These are phyloP conservation scores for Aphaenogaster floridana DNA, from an alignment of 1,140 invertebrate species.

Conservation along the genomic window DNA sequence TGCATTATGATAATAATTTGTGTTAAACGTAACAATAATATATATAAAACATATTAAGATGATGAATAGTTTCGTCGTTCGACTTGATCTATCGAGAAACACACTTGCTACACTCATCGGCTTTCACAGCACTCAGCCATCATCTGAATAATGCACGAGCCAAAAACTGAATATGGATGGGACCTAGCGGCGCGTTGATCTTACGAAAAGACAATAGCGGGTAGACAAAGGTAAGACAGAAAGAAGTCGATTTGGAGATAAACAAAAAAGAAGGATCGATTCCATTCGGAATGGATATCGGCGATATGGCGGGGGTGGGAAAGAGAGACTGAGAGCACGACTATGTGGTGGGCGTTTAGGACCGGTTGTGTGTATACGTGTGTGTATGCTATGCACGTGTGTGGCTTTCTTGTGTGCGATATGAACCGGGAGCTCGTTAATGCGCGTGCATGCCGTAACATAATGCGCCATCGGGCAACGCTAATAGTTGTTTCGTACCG, in stretches of 20 bases:
- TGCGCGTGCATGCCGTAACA: conserved; percentile 73
- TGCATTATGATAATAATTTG: neutral
- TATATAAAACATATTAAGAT: neutral
- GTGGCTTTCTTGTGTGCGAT: conserved; percentile 55
- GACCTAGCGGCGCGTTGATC: conserved; percentile 19
- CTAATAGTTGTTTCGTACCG: conserved; percentile 80
- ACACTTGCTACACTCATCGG: conserved; percentile 25
- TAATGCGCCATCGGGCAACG: conserved; percentile 77
- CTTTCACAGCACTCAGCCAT: conserved; percentile 15
- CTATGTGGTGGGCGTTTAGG: conserved; percentile 69
- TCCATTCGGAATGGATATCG: neutral
- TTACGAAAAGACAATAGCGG: conserved; percentile 48
- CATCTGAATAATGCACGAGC: conserved; percentile 69
- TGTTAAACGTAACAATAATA: neutral
- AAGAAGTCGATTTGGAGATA: conserved; percentile 58
- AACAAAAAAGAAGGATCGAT: conserved; percentile 32
- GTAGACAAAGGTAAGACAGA: conserved; percentile 6
- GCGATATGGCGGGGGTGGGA: conserved; percentile 1
- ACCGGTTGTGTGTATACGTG: conserved; percentile 12
- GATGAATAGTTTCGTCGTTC: neutral
- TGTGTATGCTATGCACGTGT: conserved; percentile 4
- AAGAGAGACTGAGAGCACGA: conserved; percentile 19
- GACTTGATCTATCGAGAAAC: conserved; percentile 5
- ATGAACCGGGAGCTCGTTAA: conserved; percentile 77
- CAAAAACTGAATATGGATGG: conserved; percentile 73